phyloP scores from a whole-genome alignment of 2,888 invertebrate genomes.

The Phortica okadai region DNA sequence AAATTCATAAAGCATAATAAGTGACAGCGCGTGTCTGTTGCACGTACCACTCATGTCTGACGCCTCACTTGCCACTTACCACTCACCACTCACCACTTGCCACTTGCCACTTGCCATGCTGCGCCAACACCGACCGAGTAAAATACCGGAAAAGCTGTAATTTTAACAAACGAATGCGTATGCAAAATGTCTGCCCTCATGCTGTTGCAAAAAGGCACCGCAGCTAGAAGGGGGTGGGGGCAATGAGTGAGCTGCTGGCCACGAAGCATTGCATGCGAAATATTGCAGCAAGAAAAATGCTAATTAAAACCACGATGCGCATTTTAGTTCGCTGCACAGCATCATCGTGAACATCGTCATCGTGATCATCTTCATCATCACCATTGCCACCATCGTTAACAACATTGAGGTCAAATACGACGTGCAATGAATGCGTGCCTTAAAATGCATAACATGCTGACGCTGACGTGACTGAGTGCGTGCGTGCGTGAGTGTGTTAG shows the following conservation, averaged over 20 bases:
- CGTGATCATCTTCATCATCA: not conserved
- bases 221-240: slow-evolving; percentile 38
- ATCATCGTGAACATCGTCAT: not conserved
- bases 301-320: slow-evolving; percentile 62
- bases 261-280: slow-evolving; percentile 11
- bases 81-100: not conserved
- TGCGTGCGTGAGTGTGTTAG: not conserved
- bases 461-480: not conserved
- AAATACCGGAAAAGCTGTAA: slow-evolving; percentile 58
- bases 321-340: slow-evolving; percentile 13
- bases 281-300: slow-evolving; percentile 34
- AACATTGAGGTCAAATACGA: not conserved
- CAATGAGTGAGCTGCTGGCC: not conserved
- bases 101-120: not conserved
- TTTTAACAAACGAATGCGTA: slow-evolving; percentile 67
- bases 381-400: not conserved
- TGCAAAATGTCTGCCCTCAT: slow-evolving; percentile 53
- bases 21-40: slow-evolving; percentile 67
- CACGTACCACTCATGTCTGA: slow-evolving; percentile 41
- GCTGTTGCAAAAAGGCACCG: slow-evolving; percentile 18
- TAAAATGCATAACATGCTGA: slow-evolving; percentile 7
- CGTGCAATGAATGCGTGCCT: not conserved
- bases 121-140: slow-evolving; percentile 30
- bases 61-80: not conserved
- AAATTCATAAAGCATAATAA: slow-evolving; percentile 74